phyloP scores from a whole-genome alignment of 2,797 vertebrate species.

The Danio kyathit region DNA sequence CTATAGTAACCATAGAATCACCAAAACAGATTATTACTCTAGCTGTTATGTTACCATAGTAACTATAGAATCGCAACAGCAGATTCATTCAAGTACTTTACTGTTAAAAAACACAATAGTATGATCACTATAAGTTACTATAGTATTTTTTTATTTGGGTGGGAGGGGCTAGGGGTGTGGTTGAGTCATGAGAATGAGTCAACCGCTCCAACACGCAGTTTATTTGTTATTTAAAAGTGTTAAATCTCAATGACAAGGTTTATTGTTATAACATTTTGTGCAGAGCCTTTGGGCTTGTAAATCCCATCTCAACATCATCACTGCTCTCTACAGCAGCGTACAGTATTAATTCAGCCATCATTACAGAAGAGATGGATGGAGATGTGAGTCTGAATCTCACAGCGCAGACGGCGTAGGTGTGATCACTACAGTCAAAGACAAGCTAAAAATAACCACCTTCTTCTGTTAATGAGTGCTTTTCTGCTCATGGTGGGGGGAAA shows the following conservation, averaged over 20 bases:
- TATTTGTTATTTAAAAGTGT: not conserved
- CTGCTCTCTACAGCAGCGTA: not conserved
- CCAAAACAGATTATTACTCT: no score
- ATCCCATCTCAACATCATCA: not conserved
- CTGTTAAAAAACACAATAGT: no score
- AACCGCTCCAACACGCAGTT: not conserved
- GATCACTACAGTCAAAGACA: slow-evolving; percentile 34
- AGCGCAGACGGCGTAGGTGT: slow-evolving; percentile 45
- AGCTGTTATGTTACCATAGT: no score
- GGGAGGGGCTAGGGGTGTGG: no score
- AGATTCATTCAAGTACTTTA: no score
- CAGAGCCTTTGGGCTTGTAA: not conserved
- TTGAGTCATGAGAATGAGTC: not conserved
- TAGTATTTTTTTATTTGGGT: no score
- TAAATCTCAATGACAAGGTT: not conserved
- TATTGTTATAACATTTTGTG: not conserved
- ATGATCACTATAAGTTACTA: no score
- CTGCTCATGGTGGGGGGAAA: not conserved
- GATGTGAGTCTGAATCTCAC: not conserved
- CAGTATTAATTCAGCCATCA: not conserved
- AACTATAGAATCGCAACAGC: no score
- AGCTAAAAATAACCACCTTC: slow-evolving; percentile 33
- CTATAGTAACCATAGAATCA: no score
- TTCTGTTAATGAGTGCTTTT: slow-evolving; percentile 30
- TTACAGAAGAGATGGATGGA: slow-evolving; percentile 29